Conservation (phyloP, 23 tunicate genomes). For the Styela clava region DNA sequence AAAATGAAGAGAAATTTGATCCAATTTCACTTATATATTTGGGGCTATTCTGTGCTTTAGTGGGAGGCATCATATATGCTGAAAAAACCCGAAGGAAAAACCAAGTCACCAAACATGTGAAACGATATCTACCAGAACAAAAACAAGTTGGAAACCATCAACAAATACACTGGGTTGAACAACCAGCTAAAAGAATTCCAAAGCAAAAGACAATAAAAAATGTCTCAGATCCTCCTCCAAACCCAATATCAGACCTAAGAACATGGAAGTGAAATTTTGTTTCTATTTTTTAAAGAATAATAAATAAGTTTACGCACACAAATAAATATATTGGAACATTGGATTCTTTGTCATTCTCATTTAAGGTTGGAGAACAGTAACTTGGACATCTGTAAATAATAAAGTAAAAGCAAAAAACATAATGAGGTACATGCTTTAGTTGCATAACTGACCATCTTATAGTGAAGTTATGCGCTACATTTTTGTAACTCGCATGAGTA, state of each 20-base stretch:
- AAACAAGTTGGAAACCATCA: not conserved
- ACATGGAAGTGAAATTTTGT: not conserved
- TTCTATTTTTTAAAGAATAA: not conserved
- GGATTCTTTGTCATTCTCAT: not conserved
- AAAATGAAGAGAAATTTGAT: not conserved
- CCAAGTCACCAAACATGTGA: not conserved
- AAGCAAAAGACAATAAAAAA: not conserved
- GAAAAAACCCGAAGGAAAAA: not conserved
- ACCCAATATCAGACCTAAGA: not conserved
- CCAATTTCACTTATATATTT: not conserved
- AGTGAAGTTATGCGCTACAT: too few relatives aligned
- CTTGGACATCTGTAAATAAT: not conserved
- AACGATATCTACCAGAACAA: not conserved
- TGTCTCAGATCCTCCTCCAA: not conserved
- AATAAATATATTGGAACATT: not conserved
- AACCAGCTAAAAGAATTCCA: not conserved
- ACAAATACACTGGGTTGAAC: not conserved
- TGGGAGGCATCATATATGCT: not conserved
- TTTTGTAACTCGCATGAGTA: too few relatives aligned
- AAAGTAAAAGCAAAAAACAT: too few relatives aligned
- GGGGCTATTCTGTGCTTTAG: not conserved
- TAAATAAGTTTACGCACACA: not conserved
- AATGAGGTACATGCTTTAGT: too few relatives aligned
- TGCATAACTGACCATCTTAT: too few relatives aligned
- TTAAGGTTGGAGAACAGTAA: not conserved